Evolutionary conservation across 1,140 invertebrate genomes (phyloP).

Genomic region (Pogonomyrmex californicus): DNA sequence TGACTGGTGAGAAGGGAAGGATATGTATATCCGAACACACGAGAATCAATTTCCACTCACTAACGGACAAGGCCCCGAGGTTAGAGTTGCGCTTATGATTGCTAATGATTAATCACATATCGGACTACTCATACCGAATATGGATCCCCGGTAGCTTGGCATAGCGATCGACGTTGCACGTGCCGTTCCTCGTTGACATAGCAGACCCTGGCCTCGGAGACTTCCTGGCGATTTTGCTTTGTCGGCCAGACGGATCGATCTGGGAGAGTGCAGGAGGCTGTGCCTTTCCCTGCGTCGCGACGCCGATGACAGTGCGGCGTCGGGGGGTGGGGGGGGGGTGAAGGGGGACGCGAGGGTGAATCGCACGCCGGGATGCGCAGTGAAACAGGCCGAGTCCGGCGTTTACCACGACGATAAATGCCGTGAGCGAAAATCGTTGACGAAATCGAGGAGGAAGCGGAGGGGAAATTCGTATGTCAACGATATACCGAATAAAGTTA

Average conservation of each 20-base stretch:
- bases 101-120: not conserved
- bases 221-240: constrained; percentile 33
- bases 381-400: not conserved
- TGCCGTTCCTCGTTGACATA: constrained; percentile 27
- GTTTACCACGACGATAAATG: constrained; percentile 1
- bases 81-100: not conserved
- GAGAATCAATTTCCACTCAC: constrained; percentile 4
- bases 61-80: not conserved
- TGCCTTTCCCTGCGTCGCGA: constrained; percentile 53
- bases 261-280: constrained; percentile 67
- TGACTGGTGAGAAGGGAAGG: not conserved
- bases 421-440: not conserved
- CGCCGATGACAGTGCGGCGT: constrained; percentile 59
- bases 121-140: constrained; percentile 40
- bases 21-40: not conserved
- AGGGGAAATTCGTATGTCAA: not conserved
- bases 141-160: constrained; percentile 24
- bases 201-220: constrained; percentile 37
- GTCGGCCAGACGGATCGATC: constrained; percentile 69
- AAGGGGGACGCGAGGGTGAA: constrained; percentile 14
- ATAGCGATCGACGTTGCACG: constrained; percentile 35
- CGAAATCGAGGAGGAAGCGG: not conserved
- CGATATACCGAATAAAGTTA: not conserved
- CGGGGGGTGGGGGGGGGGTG: no score
- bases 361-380: constrained; percentile 37